Percentiles rank a stretch among this genome's conserved stretches.
Conservation (phyloP, 2,888 invertebrate species). For the Halictus ligatus region DNA sequence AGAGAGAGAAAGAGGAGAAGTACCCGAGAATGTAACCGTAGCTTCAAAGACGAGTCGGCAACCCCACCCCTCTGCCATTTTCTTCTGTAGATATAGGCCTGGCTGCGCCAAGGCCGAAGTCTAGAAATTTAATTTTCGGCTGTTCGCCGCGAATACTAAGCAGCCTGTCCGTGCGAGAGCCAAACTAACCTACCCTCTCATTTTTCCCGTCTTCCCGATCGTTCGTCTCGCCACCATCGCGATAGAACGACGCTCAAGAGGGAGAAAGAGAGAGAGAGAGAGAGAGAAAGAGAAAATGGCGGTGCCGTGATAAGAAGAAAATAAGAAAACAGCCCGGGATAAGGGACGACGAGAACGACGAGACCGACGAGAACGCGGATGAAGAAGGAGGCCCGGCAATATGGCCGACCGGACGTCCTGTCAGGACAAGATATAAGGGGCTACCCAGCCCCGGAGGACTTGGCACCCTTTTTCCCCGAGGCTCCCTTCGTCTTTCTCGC, state of each 20-base stretch:
- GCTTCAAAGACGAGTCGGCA: conserved; percentile 47
- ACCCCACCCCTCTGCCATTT: conserved; percentile 45
- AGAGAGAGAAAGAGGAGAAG: neutral
- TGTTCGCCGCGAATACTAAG: conserved; percentile 77
- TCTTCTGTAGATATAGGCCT: conserved; percentile 50
- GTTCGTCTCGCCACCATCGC: conserved; percentile 31
- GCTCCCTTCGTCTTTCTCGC: conserved; percentile 42
- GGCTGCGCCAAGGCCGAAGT: conserved; percentile 62
- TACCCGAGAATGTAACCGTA: conserved; percentile 43
- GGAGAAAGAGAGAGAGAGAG: conserved; percentile 10
- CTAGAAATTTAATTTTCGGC: conserved; percentile 80
- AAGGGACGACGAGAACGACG: neutral
- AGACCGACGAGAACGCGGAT: neutral
- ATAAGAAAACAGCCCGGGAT: neutral
- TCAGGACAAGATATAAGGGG: conserved; percentile 73
- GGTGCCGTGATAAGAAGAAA: conserved; percentile 42
- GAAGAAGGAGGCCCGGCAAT: conserved; percentile 59
- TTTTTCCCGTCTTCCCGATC: conserved; percentile 31
- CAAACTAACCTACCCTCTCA: conserved; percentile 62
- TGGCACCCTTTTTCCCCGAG: conserved; percentile 64
- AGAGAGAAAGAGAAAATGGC: conserved; percentile 21
- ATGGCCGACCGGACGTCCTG: conserved; percentile 69
- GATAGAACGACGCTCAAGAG: conserved; percentile 20
- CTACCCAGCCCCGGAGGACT: conserved; percentile 60
- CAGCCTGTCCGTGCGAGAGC: conserved; percentile 62